These are phyloP conservation scores for Agelaius phoeniceus DNA, from an alignment of 2,113 vertebrate species.

Conservation along the genomic window DNA sequence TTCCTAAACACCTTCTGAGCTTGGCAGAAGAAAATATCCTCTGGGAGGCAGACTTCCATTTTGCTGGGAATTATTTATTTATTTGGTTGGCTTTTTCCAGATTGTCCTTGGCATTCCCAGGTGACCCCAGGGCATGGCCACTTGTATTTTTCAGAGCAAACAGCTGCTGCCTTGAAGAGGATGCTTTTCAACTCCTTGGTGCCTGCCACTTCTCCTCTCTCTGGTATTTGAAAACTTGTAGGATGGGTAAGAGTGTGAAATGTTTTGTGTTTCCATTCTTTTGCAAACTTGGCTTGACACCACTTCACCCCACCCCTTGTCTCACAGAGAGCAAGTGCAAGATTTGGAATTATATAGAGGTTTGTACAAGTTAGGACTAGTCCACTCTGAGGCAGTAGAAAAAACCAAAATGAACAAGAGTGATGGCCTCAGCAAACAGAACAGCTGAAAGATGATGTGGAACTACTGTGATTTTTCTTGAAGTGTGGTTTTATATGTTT, in stretches of 20 bases:
- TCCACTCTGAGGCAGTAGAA: neutral
- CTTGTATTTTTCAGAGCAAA: neutral
- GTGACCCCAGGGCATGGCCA: neutral
- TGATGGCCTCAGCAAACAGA: neutral
- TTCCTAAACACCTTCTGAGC: neutral
- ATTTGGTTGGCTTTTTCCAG: neutral
- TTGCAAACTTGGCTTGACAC: neutral
- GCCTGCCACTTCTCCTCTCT: neutral
- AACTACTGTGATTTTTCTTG: neutral
- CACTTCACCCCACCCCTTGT: neutral
- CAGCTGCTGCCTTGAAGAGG: neutral
- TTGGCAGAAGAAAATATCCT: neutral
- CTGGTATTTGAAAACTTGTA: neutral
- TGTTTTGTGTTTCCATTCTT: neutral
- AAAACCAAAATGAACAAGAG: neutral
- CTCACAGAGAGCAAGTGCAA: neutral
- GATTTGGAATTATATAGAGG: neutral
- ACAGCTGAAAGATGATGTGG: neutral
- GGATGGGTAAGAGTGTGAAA: neutral
- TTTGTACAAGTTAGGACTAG: neutral
- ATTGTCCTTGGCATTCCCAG: neutral
- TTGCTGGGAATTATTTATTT: neutral
- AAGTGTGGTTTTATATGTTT: neutral
- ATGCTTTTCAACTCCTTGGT: neutral
- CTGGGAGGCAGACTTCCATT: neutral